These are phyloP conservation scores for Chelon auratus DNA, from an alignment of 2,797 vertebrate genomes.

Conservation along the genomic window DNA sequence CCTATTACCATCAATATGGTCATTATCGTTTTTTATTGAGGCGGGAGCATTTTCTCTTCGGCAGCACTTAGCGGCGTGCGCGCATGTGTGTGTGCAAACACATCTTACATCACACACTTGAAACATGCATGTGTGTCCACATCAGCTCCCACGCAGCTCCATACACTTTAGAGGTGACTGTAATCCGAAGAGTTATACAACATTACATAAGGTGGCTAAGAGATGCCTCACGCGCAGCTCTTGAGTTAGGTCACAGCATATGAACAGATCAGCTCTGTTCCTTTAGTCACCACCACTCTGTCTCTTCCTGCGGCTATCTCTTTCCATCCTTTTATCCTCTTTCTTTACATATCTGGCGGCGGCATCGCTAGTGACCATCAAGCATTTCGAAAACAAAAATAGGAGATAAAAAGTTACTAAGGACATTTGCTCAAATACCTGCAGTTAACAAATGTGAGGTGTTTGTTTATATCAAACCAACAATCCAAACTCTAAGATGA, in stretches of 20 bases:
- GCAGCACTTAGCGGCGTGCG: slow-evolving; percentile 34
- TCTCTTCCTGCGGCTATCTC: background rate
- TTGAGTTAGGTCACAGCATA: slow-evolving; percentile 31
- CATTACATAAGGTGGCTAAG: slow-evolving; percentile 56
- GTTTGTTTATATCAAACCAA: too few species aligned
- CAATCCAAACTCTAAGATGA: background rate
- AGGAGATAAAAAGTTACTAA: background rate
- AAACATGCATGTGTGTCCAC: slow-evolving; percentile 9
- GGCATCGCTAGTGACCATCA: slow-evolving; percentile 20
- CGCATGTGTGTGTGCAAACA: background rate
- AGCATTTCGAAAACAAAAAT: slow-evolving; percentile 15
- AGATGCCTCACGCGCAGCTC: slow-evolving; percentile 30
- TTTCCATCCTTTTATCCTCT: slow-evolving; percentile 15
- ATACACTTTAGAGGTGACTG: slow-evolving; percentile 32
- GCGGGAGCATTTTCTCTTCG: slow-evolving; percentile 61
- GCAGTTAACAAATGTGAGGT: background rate
- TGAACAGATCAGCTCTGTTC: slow-evolving; percentile 24
- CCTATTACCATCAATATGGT: slow-evolving; percentile 73
- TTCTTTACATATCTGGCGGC: slow-evolving; percentile 6
- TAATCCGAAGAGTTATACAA: slow-evolving; percentile 56
- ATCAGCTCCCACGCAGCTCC: slow-evolving; percentile 28
- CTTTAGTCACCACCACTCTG: slow-evolving; percentile 4
- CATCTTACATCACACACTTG: slow-evolving; percentile 30
- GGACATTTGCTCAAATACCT: background rate
- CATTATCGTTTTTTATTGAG: slow-evolving; percentile 66